A percentile compares a stretch with the other conserved stretches of the same genome.
Evolutionary conservation across 2,888 invertebrate species (phyloP).

Genomic region (Dorcus hopei): DNA sequence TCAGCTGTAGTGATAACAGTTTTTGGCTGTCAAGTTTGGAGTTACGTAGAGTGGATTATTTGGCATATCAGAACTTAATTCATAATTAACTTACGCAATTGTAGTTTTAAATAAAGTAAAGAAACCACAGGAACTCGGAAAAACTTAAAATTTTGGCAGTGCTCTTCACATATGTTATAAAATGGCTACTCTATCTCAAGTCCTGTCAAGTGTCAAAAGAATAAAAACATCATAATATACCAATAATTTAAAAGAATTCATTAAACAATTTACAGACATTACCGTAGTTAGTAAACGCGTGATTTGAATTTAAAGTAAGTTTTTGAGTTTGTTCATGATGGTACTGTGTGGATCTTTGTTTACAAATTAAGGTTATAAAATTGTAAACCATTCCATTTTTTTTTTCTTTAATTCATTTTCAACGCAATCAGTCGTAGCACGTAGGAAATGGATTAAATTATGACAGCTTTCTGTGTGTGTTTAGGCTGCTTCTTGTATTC

Average conservation of each 20-base stretch:
- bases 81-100: no score
- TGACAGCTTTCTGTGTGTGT: neutral
- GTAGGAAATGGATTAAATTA: neutral
- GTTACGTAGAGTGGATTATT: no score
- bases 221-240: conserved; percentile 21
- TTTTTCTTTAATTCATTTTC: no score
- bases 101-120: no score
- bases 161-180: conserved; percentile 1
- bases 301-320: conserved; percentile 15
- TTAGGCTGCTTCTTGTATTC: neutral
- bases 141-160: neutral
- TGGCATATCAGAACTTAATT: no score
- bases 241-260: conserved; percentile 17
- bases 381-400: neutral
- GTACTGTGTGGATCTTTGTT: conserved; percentile 4
- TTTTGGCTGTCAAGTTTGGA: no score
- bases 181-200: conserved; percentile 10
- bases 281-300: conserved; percentile 5
- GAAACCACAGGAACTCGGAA: neutral
- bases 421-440: neutral
- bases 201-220: conserved; percentile 27
- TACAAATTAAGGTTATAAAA: conserved; percentile 13
- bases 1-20: neutral
- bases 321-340: conserved; percentile 5
- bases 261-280: conserved; percentile 6